Base-by-base conservation (phyloP, 2,888 invertebrate species). In the Heteromurus nitidus region DNA sequence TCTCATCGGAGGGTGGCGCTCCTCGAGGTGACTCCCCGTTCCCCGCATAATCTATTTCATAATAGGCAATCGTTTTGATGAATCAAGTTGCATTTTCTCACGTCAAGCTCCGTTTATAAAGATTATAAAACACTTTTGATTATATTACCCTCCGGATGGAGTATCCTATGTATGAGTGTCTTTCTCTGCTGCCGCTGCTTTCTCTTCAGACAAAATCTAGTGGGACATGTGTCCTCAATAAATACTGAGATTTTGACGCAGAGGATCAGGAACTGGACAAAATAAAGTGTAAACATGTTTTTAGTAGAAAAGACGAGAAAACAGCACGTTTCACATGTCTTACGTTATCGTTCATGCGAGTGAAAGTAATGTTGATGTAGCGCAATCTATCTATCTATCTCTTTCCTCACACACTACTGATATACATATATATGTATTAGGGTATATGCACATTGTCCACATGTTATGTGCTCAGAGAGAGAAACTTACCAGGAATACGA, bases 1-100 rank as follows among this genome's bases (percentile, higher is more conserved):
- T 80, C 55, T 85, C 85, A 53, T 83, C 83, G 9, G 85, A 80
- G 20, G 85, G 80, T 18, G 82, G 79, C 26, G 79, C 79, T 16
- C 28, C 31, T 20, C 65, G 3, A 16, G 68, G 50, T 1, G 68
- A 50, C 7, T 50, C 30, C 5, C n/a, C n/a, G n/a, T n/a, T n/a
- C n/a, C n/a, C n/a, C n/a, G n/a, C n/a, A n/a, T n/a, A n/a, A n/a
- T n/a, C n/a, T n/a, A n/a, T n/a, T n/a, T n/a, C n/a, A n/a, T n/a
- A n/a, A n/a, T n/a, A n/a, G n/a, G n/a, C 36, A 36, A 5, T 11
- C 47, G n/a, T 11, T 47, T 47, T 47, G 11, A n/a, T n/a, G 47
- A 47, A 47, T 47, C n/a, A 47, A 36, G 36, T 36, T 36, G 36
- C 13, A 9, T 13, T 36, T 13, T 36, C 36, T 36, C 36, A 9